Conservation (phyloP, 2,888 invertebrate species). For the Drosophila stalkeri region DNA sequence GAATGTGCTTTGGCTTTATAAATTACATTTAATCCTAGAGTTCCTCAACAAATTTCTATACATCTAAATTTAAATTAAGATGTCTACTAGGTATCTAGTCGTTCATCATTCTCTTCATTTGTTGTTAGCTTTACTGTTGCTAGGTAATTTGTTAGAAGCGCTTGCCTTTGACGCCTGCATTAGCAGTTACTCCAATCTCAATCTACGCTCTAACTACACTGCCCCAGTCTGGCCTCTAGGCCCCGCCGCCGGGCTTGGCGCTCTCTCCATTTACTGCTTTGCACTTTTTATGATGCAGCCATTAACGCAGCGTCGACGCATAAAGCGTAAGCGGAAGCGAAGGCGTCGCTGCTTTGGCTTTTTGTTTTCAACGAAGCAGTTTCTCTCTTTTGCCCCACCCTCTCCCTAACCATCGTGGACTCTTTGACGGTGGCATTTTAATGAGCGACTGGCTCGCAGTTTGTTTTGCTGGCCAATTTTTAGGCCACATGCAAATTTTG, state of each 20-base stretch:
- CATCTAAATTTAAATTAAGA: neutral
- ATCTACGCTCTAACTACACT: conserved; percentile 1
- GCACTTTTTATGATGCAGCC: conserved; percentile 48
- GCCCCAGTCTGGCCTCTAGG: neutral
- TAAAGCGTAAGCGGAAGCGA: conserved; percentile 53
- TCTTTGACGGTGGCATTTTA: conserved; percentile 61
- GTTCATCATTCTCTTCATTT: neutral
- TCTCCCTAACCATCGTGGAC: neutral
- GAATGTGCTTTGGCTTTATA: no score
- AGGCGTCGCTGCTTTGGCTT: conserved; percentile 40
- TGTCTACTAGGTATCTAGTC: neutral
- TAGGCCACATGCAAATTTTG: conserved; percentile 50
- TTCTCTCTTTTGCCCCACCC: neutral
- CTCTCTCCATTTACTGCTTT: neutral
- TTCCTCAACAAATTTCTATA: no score
- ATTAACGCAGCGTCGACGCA: conserved; percentile 68
- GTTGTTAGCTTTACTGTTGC: neutral
- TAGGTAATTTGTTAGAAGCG: conserved; percentile 52
- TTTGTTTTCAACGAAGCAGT: conserved; percentile 36
- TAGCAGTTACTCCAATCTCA: conserved; percentile 47
- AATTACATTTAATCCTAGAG: no score
- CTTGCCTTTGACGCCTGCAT: conserved; percentile 65
- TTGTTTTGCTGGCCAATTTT: conserved; percentile 47
- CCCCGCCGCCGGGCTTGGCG: neutral
- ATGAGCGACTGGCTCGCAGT: conserved; percentile 55